Base-by-base conservation (phyloP, 2,888 invertebrate genomes). In the Fragum whitleyi region DNA sequence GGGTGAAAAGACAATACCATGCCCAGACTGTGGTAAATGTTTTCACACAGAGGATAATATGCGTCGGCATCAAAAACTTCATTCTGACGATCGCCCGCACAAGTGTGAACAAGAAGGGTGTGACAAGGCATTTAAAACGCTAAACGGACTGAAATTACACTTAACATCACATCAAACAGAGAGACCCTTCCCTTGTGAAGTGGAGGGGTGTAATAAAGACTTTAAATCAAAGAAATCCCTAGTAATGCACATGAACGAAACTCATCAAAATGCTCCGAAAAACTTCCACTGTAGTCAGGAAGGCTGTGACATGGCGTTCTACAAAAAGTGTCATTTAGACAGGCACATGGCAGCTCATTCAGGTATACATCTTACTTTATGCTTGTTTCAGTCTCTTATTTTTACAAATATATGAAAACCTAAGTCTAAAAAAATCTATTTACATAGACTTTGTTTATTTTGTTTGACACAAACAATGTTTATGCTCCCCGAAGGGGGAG, bases 321-420 rank as follows among this genome's bases (percentile, higher is more conserved):
- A 92, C 86, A 92, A 92, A 82, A 91, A 91, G 75, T 91, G 91
- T 76, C 92, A 93, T 83, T 86, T 94, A 65, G 91, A 91, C 69
- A 87, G 92, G 19, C 94, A 94, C 87, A 89, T 90, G 70, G 91
- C 90, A 70, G 92, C 92, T 62, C 94, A 94, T 84, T 90, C 92
- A 89, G 94, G 94, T 93, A 83, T 23, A 3, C 23, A 23, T 68
- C n/a, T n/a, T n/a, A n/a, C n/a, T n/a, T n/a, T n/a, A n/a, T n/a
- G n/a, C n/a, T n/a, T n/a, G n/a, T n/a, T n/a, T n/a, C n/a, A n/a
- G n/a, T n/a, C n/a, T n/a, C n/a, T n/a, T n/a, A n/a, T n/a, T n/a
- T n/a, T n/a, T n/a, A n/a, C n/a, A n/a, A n/a, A n/a, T n/a, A n/a
- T n/a, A n/a, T n/a, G n/a, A n/a, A n/a, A n/a, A n/a, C n/a, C n/a